Conservation (phyloP, 2,797 vertebrate species). For the Sebastiscus tertius region DNA sequence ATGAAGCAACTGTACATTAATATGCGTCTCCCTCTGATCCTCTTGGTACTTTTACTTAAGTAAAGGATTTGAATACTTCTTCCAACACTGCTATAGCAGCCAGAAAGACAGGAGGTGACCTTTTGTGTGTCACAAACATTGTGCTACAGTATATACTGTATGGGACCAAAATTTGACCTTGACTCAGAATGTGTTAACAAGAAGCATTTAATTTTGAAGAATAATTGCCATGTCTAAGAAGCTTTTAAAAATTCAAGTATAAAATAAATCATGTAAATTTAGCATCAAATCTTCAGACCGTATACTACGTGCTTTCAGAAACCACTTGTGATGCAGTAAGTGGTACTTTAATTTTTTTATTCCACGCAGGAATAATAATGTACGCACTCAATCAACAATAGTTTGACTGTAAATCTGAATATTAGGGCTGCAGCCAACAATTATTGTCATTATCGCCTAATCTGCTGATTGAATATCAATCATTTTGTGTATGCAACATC, state of each 20-base stretch:
- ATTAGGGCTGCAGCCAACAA: background rate
- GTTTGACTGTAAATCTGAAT: background rate
- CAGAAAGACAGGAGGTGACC: background rate
- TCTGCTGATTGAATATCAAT: background rate
- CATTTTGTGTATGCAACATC: background rate
- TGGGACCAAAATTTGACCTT: background rate
- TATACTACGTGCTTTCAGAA: background rate
- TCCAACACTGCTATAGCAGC: background rate
- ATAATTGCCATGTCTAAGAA: background rate
- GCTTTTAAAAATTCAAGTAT: background rate
- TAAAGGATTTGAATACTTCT: too few relatives aligned
- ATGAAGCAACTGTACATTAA: background rate
- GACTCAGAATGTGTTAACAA: background rate
- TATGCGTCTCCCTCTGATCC: rapidly evolving
- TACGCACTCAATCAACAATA: background rate
- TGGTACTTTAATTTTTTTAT: background rate
- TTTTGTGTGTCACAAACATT: background rate
- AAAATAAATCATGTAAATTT: background rate
- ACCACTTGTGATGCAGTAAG: background rate
- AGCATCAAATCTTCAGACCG: background rate
- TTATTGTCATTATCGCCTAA: background rate
- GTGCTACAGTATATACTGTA: too few relatives aligned
- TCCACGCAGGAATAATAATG: background rate
- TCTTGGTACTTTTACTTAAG: too few relatives aligned
- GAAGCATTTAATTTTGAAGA: background rate